Evolutionary conservation across 2,888 invertebrate genomes (phyloP), one percentile per base, ranked within the genome.

Genomic region (Orthosia gothica): DNA sequence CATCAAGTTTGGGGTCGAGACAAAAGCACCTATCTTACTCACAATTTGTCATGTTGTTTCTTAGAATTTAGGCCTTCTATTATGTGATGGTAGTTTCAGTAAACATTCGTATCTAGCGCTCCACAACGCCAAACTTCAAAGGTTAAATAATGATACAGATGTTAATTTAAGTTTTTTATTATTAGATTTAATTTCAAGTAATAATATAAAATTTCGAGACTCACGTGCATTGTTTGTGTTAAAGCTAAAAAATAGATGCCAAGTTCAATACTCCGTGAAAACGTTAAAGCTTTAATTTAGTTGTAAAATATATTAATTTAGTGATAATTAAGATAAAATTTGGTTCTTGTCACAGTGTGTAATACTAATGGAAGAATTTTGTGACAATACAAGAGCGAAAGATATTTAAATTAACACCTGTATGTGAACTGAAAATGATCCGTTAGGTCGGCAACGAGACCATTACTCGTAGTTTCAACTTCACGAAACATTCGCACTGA

Each of bases 401-500:
- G 40, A 67, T 61, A 73, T 64, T 82, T 86, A 87, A 86, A 86
- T 88, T 88, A 85, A 87, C 88, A 87, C 80, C 87, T 86, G 86
- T 84, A 87, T 63, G 74, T 66, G 67, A 73, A 72, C 73, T 69
- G 72, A 61, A 78, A 79, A 86, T 80, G 74, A 57, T 76, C 74
- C 72, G 76, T 76, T 79, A 62, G 72, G 67, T 76, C 65, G 40
- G 70, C 79, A 76, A 79, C 74, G 64, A 74, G 62, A 77, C 59
- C 59, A 78, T 70, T 49, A 81, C 75, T 81, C 72, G 54, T 79
- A 78, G 83, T 82, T 83, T 82, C 85, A 89, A 85, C 81, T 87
- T 84, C 83, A 87, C 89, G 90, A 89, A 89, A 89, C 90, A 89
- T 89, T 88, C 86, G 86, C 90, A 92, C 91, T 89, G 89, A 83